Evolutionary conservation across 2,888 invertebrate genomes (phyloP).

Genomic region (Limnephilus lunatus): DNA sequence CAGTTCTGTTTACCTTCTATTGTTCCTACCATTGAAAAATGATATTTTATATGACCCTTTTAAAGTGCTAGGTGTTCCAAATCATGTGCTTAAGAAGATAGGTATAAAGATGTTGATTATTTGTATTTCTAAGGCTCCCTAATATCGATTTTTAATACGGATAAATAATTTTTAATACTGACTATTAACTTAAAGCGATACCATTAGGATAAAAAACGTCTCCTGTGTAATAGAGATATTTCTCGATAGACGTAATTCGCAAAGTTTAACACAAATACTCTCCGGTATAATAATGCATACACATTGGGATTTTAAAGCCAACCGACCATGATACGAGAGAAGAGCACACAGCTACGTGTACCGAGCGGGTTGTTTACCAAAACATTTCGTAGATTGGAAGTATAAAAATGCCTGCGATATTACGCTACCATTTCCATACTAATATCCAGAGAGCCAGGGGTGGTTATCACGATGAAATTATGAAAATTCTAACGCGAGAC

Average conservation of each 20-base stretch:
- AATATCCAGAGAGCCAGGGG: slow-evolving; percentile 22
- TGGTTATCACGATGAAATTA: slow-evolving; percentile 57
- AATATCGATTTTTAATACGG: not conserved
- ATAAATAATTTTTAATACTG: not conserved
- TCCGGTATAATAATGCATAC: slow-evolving; percentile 57
- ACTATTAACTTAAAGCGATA: not conserved
- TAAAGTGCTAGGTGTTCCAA: not conserved
- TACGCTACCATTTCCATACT: slow-evolving; percentile 61
- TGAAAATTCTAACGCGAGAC: slow-evolving; percentile 61
- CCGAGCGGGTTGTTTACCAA: slow-evolving; percentile 59
- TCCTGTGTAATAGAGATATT: not conserved
- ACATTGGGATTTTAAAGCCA: slow-evolving; percentile 62
- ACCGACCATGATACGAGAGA: slow-evolving; percentile 61
- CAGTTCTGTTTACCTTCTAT: not conserved
- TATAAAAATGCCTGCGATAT: slow-evolving; percentile 54
- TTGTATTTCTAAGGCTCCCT: not conserved
- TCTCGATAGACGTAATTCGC: slow-evolving; percentile 36
- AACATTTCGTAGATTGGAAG: slow-evolving; percentile 43
- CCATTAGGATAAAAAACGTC: not conserved
- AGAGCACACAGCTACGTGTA: slow-evolving; percentile 24
- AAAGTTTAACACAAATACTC: slow-evolving; percentile 51
- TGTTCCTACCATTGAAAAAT: not conserved
- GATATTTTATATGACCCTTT: not conserved
- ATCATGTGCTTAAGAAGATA: not conserved
- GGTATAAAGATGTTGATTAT: no score